Evolutionary conservation across 2,113 vertebrate species (phyloP).

Genomic region (Oreochromis niloticus): DNA sequence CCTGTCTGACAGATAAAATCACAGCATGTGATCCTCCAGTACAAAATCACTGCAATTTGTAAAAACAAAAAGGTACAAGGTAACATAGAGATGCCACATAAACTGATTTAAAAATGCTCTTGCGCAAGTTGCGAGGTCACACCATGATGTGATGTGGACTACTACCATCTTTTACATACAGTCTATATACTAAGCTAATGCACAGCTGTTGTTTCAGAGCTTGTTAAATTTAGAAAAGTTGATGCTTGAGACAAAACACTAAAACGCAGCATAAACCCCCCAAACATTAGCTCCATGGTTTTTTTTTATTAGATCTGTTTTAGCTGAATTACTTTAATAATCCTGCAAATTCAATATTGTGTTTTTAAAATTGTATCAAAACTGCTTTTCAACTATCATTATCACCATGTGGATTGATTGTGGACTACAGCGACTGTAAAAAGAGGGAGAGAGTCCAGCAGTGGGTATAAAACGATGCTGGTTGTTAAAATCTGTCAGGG

Average conservation of each 20-base stretch:
- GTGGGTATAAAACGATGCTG: background rate
- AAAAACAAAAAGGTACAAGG: background rate
- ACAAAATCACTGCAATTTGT: background rate
- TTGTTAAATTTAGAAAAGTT: background rate
- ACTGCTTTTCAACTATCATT: background rate
- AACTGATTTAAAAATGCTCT: background rate
- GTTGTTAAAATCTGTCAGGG: background rate
- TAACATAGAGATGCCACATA: background rate
- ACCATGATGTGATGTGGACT: background rate
- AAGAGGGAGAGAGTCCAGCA: background rate
- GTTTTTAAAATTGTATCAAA: background rate
- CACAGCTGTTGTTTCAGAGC: background rate
- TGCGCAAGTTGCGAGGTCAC: background rate
- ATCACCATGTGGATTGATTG: background rate
- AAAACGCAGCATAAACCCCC: accelerated
- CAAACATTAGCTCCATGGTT: background rate
- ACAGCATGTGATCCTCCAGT: accelerated
- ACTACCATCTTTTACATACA: background rate
- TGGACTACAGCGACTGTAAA: background rate
- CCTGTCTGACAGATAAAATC: background rate
- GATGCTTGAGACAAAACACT: background rate
- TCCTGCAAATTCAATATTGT: background rate
- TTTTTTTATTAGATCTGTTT: background rate
- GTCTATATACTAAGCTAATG: background rate
- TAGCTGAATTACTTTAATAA: background rate